phyloP scores from a whole-genome alignment of 2,888 invertebrate species.

The Chalcosyrphus nemorum region DNA sequence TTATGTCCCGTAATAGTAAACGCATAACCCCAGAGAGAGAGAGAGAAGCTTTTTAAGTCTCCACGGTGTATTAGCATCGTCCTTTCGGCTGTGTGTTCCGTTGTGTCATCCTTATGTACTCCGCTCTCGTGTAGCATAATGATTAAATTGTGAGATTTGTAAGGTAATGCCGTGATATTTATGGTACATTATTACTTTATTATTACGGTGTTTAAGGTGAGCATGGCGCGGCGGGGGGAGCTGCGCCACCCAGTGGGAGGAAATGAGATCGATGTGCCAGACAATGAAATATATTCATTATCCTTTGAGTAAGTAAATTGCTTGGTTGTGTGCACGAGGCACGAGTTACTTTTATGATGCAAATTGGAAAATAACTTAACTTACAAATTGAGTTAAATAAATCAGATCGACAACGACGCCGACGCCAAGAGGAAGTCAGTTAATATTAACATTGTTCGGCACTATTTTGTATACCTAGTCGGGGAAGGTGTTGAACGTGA shows the following conservation, averaged over 20 bases:
- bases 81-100: slow-evolving; percentile 11
- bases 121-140: slow-evolving; percentile 42
- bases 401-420: slow-evolving; percentile 42
- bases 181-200: slow-evolving; percentile 72
- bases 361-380: slow-evolving; percentile 69
- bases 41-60: slow-evolving; percentile 16
- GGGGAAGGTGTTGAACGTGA: background rate
- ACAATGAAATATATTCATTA: slow-evolving; percentile 70
- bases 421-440: slow-evolving; percentile 3
- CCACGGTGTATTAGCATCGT: slow-evolving; percentile 47
- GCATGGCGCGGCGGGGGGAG: background rate
- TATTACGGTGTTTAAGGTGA: slow-evolving; percentile 52
- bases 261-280: slow-evolving; percentile 71
- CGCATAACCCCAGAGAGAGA: slow-evolving; percentile 39
- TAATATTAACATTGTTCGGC: background rate
- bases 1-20: background rate
- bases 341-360: slow-evolving; percentile 57
- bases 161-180: slow-evolving; percentile 61
- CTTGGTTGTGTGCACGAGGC: slow-evolving; percentile 35
- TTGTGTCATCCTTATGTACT: slow-evolving; percentile 11
- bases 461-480: background rate
- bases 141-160: slow-evolving; percentile 71
- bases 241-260: slow-evolving; percentile 17
- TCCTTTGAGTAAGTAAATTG: slow-evolving; percentile 66
- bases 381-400: slow-evolving; percentile 58